A percentile compares a stretch with the other conserved stretches of the same genome.
Conservation (phyloP, 2,113 vertebrate genomes). For the Malurus melanocephalus region DNA sequence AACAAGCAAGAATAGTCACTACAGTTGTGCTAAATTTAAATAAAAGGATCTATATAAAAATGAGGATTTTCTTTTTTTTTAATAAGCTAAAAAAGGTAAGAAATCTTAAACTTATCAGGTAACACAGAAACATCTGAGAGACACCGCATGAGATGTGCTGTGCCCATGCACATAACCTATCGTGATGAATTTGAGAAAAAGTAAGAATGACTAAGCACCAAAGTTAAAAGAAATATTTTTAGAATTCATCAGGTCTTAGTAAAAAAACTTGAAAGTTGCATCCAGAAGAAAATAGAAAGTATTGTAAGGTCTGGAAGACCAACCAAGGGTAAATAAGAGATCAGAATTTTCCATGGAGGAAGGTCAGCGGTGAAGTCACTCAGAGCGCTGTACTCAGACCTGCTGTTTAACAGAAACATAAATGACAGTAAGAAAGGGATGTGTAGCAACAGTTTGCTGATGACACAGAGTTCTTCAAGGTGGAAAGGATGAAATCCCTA, state of each 20-base stretch:
- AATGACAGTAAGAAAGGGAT: not conserved
- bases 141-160: not conserved
- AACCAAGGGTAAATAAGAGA: not conserved
- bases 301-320: not conserved
- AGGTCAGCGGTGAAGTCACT: not conserved
- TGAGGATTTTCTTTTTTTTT: not conserved
- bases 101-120: not conserved
- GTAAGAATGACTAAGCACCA: not conserved
- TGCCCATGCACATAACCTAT: rapidly evolving
- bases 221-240: not conserved
- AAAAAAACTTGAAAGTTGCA: rapidly evolving
- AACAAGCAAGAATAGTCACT: not conserved
- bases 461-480: not conserved
- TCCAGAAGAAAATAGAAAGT: not conserved
- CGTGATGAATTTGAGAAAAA: not conserved
- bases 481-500: not conserved
- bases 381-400: not conserved
- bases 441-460: not conserved
- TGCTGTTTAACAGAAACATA: not conserved
- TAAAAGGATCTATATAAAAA: not conserved
- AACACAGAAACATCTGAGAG: not conserved
- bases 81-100: not conserved
- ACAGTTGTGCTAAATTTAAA: not conserved
- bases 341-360: not conserved
- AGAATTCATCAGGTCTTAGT: not conserved